Conservation (phyloP, 2,888 invertebrate genomes). For the Taphrorychus bicolor region DNA sequence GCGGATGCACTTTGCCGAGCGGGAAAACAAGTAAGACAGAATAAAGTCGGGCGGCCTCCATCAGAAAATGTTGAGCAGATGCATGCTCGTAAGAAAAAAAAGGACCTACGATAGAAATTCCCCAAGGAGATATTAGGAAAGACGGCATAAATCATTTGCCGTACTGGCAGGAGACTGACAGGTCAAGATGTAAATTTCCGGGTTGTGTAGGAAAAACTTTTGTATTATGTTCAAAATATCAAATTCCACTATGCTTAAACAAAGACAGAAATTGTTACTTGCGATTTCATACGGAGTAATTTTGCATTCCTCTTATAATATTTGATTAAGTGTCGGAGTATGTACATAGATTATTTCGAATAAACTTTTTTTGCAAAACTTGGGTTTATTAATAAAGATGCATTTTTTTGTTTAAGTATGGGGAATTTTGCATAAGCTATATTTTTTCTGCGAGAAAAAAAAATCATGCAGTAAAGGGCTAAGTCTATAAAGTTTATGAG, state of each 20-base stretch:
- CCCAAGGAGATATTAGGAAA: constrained; percentile 7
- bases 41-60: no score
- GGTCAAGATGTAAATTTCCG: constrained; percentile 10
- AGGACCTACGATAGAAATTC: constrained; percentile 5
- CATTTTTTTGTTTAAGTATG: no score
- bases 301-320: not conserved
- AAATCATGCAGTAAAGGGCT: not conserved
- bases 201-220: not conserved
- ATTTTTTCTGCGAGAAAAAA: not conserved
- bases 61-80: no score
- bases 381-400: not conserved
- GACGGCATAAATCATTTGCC: constrained; percentile 10
- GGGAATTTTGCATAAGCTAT: not conserved
- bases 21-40: no score
- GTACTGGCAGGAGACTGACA: not conserved
- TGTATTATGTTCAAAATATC: not conserved
- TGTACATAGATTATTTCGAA: not conserved
- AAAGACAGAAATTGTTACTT: constrained; percentile 2
- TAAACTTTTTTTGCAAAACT: not conserved
- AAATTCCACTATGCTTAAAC: constrained; percentile 1
- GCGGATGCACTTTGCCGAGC: constrained; percentile 16
- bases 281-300: not conserved
- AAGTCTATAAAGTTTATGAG: no score
- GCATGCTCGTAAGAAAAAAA: no score
- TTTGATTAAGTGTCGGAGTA: not conserved